These are phyloP conservation scores for Emydocephalus ijimae DNA, from an alignment of 2,113 vertebrate genomes.

Conservation along the genomic window DNA sequence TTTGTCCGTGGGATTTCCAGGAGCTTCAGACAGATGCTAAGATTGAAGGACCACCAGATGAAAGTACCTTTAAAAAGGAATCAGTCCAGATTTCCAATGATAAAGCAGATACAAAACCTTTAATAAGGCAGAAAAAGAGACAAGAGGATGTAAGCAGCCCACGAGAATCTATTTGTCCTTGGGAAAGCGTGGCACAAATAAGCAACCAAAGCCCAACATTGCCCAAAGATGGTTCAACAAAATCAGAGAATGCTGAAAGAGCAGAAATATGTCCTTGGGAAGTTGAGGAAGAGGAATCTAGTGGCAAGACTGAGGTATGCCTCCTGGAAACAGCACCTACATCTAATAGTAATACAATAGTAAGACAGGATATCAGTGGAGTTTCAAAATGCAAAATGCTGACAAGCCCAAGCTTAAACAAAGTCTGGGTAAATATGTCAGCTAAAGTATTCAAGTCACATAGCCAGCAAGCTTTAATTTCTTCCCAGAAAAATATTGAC, in stretches of 20 bases:
- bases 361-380: neutral
- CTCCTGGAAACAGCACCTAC: slow-evolving; percentile 11
- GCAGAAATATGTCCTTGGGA: slow-evolving; percentile 59
- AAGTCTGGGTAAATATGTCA: slow-evolving; percentile 26
- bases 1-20: slow-evolving; percentile 59
- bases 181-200: slow-evolving; percentile 16
- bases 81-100: neutral
- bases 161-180: slow-evolving; percentile 28
- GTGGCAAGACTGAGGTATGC: slow-evolving; percentile 10
- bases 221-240: rapidly evolving
- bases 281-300: slow-evolving; percentile 14
- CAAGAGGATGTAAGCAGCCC: neutral
- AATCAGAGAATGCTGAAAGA: slow-evolving; percentile 5
- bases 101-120: neutral
- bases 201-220: neutral
- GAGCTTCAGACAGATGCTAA: slow-evolving; percentile 36
- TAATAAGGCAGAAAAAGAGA: neutral
- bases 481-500: slow-evolving; percentile 24
- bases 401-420: neutral
- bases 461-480: slow-evolving; percentile 27
- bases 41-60: slow-evolving; percentile 31
- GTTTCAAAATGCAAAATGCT: neutral
- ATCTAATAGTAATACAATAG: neutral
- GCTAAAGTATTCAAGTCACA: slow-evolving; percentile 8
- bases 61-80: neutral